Conservation (phyloP, 2,113 vertebrate species). For the Onychostoma macrolepis region DNA sequence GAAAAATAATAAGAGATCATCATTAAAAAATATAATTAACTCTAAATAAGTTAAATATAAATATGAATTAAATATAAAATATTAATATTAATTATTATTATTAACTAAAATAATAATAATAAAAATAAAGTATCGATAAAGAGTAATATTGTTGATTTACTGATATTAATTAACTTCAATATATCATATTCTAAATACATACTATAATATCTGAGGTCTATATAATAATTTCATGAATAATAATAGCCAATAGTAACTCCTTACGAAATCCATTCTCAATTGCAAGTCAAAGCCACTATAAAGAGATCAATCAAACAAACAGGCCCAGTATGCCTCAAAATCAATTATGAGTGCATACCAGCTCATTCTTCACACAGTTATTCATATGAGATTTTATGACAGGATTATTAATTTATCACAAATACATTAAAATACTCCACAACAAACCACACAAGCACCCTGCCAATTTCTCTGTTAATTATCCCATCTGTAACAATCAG, state of each 20-base stretch:
- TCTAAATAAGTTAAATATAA: too few relatives aligned
- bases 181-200: not conserved
- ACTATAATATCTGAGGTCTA: not conserved
- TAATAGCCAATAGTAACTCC: not conserved
- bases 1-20: not conserved
- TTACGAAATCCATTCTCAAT: not conserved
- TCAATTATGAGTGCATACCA: not conserved
- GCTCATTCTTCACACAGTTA: not conserved
- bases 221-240: not conserved
- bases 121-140: not conserved
- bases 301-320: constrained; percentile 2
- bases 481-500: constrained; percentile 4
- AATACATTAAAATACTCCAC: not conserved
- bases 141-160: not conserved
- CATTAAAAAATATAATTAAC: too few relatives aligned
- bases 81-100: not conserved
- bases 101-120: not conserved
- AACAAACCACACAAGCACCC: not conserved
- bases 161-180: not conserved
- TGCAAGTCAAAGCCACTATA: constrained; percentile 2
- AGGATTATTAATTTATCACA: not conserved
- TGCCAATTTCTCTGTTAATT: not conserved
- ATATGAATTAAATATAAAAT: too few relatives aligned
- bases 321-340: not conserved
- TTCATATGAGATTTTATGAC: not conserved